phyloP scores from a whole-genome alignment of 2,888 invertebrate genomes.

The Trichopoda pennipes region DNA sequence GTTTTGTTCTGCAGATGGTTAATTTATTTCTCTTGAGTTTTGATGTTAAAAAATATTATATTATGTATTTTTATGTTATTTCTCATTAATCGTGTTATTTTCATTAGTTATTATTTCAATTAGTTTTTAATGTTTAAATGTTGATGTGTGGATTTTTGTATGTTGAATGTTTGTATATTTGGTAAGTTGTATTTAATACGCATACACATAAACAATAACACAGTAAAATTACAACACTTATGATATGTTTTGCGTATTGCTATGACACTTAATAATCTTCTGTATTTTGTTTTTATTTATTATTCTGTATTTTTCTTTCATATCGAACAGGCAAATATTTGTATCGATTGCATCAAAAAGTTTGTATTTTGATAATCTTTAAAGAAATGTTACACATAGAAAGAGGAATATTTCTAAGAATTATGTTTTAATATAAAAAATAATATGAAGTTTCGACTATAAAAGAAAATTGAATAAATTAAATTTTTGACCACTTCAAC shows the following conservation, averaged over 20 bases:
- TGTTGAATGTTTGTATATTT: constrained; percentile 31
- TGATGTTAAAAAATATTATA: constrained; percentile 9
- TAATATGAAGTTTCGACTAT: too few species aligned
- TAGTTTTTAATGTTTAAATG: constrained; percentile 4
- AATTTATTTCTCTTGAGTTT: background rate
- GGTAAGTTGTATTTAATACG: constrained; percentile 27
- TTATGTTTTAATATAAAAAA: too few species aligned
- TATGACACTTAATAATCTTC: constrained; percentile 78
- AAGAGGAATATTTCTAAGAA: too few species aligned
- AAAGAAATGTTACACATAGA: too few species aligned
- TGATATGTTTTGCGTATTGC: constrained; percentile 81
- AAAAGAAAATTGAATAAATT: too few species aligned
- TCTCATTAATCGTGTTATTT: constrained; percentile 51
- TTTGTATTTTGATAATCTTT: background rate
- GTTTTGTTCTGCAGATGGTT: background rate
- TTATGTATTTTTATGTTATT: constrained; percentile 16
- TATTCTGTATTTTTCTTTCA: background rate
- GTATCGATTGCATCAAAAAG: background rate
- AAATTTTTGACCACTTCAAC: too few species aligned
- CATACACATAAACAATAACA: constrained; percentile 72
- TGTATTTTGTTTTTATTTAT: constrained; percentile 31
- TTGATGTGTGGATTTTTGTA: constrained; percentile 6
- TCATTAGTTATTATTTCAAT: constrained; percentile 32
- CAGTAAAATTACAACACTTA: constrained; percentile 81
- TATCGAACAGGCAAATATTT: too few species aligned